Evolutionary conservation across 2,888 invertebrate species (phyloP), one percentile per base, ranked within the genome.

Genomic region (Metacarcinus magister): DNA sequence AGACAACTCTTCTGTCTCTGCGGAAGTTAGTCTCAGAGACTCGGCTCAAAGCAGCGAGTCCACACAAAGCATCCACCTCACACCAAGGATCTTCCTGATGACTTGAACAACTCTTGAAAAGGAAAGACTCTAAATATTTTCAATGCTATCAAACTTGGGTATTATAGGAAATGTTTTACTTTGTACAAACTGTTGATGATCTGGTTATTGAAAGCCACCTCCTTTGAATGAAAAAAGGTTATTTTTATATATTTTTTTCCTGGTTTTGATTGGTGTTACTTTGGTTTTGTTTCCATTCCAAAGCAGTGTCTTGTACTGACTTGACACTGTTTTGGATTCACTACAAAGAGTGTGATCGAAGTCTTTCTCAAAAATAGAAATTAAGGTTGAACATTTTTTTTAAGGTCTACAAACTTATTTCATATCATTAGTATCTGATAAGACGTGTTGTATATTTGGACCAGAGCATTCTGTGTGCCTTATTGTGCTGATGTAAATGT

Each of bases 1-100:
- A 95, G 48, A 93, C 93, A n/a, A 93, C 93, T 93, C 95, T 95
- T 93, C 95, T 95, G 93, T 95, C 95, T 93, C 93, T 95, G 82
- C 95, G 95, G 46, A 92, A 92, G 93, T 75, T 93, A 89, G 95
- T 95, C 28, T 82, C 93, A 92, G 54, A 93, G 95, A 91, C 82
- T 93, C 92, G 95, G 75, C 75, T 82, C 75, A 82, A 82, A 82
- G 75, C 75, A 82, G 23, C 75, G 48, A 60, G 91, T 28, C 54
- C 90, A 19, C 94, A 82, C 75, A 82, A 10, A 32, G 75, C 75
- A 82, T 28, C 75, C 75, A 28, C 75, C 75, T 28, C 28, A 82
- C 75, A 82, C 28, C 75, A 82, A 28, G 75, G 75, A 82, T 60
- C 60, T 60, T 23, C 82, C 28, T 75, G 75, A 93, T 75, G 75